Evolutionary conservation across 2,888 invertebrate species (phyloP).

Genomic region (Tuberolachnus salignus): DNA sequence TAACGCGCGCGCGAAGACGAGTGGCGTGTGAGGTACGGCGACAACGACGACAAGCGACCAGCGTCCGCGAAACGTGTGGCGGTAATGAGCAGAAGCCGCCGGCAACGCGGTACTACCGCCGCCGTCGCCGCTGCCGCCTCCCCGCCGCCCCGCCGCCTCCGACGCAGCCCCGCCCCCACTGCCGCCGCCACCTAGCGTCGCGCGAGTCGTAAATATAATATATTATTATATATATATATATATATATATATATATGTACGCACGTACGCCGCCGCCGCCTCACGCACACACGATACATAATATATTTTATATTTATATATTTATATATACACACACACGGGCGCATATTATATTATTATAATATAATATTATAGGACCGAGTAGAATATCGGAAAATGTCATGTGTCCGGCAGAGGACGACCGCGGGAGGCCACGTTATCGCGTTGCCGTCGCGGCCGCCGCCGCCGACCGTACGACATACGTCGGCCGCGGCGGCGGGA

Average conservation of each 20-base stretch:
- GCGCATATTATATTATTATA: neutral
- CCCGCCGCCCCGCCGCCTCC: neutral
- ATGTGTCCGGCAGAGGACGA: slow-evolving; percentile 44
- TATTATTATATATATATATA: neutral
- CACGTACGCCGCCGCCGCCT: neutral
- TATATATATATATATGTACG: neutral
- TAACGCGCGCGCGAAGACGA: slow-evolving; percentile 4
- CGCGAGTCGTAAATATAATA: slow-evolving; percentile 33
- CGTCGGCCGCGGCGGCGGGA: slow-evolving; percentile 2
- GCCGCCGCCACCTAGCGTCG: slow-evolving; percentile 20
- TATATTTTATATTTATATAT: neutral
- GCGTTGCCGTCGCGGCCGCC: slow-evolving; percentile 15
- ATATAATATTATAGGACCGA: slow-evolving; percentile 5
- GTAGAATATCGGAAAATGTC: slow-evolving; percentile 54
- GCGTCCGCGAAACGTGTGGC: slow-evolving; percentile 55
- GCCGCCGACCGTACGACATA: slow-evolving; percentile 6
- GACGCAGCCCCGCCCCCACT: slow-evolving; percentile 16
- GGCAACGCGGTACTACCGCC: neutral
- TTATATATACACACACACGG: neutral
- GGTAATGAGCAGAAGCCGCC: slow-evolving; percentile 47
- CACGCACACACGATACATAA: neutral
- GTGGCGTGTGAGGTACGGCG: slow-evolving; percentile 5
- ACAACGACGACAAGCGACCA: slow-evolving; percentile 6
- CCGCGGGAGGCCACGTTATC: slow-evolving; percentile 51
- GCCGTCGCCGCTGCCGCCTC: neutral